Evolutionary conservation across 2,113 vertebrate genomes (phyloP), one percentile per base, ranked within the genome.

Genomic region (Nanger granti): DNA sequence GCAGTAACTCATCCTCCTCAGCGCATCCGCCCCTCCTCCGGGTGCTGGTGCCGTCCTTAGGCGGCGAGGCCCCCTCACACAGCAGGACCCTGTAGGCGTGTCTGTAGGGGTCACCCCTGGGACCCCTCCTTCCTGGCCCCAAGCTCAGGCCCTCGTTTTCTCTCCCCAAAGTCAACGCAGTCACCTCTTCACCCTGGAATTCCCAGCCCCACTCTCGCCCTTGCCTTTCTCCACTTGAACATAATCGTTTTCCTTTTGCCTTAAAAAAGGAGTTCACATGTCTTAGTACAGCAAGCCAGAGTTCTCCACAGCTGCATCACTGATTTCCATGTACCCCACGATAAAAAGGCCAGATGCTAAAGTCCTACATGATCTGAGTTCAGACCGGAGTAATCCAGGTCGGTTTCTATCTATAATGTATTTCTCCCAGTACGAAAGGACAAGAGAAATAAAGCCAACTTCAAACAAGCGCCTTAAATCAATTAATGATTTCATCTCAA

Each of bases 41-140:
- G 3, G 0, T 18, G 20, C 3, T 26, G 8, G 12, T 28, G 79
- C 83, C 24, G 6, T 37, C n/a, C 10, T 37, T 1, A 22, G 7
- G 28, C 1, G 34, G 34, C 55, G 62, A 44, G 62, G 11, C 44
- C 22, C 14, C 14, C 7, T 44, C 14, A 26, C 2, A 2, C 44
- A 7, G 14, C 17, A 41, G 84, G 47, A 37, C 57, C 11, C 64
- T 5, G 4, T 9, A 1, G 47, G 55, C 8, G 5, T 28, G 26
- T 69, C 92, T 62, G 8, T 79, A 31, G 28, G 8, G 83, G 90
- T 47, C 57, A 11, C 37, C 24, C n/a, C 57, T 52, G 41, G 13
- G 37, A n/a, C 7, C 28, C 55, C 49, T 82, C 31, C 57, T 31
- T 62, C 47, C 59, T n/a, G 54, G 14, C 54, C 14, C 28, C 24